These are phyloP conservation scores for Sphyrna mokarran DNA, from an alignment of 2,113 vertebrate genomes.

Conservation along the genomic window DNA sequence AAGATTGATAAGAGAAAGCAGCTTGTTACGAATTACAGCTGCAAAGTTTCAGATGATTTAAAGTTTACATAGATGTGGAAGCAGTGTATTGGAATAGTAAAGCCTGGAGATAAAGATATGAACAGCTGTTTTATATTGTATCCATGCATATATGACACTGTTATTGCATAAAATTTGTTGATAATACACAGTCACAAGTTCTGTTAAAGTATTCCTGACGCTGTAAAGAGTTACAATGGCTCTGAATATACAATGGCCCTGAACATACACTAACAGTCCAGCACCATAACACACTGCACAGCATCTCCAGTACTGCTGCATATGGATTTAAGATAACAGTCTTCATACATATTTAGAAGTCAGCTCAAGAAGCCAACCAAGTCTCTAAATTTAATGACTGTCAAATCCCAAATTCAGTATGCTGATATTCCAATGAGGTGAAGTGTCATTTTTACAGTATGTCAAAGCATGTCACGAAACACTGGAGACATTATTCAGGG, in stretches of 20 bases:
- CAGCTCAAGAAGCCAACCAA: neutral
- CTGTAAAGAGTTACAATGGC: neutral
- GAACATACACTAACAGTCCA: neutral
- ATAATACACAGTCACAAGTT: no score
- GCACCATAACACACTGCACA: neutral
- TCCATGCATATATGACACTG: neutral
- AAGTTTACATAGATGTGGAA: no score
- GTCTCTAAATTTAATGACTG: neutral
- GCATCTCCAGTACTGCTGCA: neutral
- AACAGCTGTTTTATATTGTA: no score
- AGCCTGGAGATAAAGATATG: no score
- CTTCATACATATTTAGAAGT: neutral
- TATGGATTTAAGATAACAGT: neutral
- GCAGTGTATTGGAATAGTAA: no score
- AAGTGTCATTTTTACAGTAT: neutral
- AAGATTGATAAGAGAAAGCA: no score
- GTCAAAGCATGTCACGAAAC: neutral
- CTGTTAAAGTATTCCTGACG: neutral
- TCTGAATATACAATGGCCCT: neutral
- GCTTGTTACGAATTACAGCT: no score
- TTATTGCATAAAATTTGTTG: neutral
- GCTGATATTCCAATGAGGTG: neutral
- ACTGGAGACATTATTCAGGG: neutral
- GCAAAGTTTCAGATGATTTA: no score
- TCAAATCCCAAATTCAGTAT: neutral